Base-by-base conservation (phyloP, 2,888 invertebrate species). In the Toxonevra muliebris region DNA sequence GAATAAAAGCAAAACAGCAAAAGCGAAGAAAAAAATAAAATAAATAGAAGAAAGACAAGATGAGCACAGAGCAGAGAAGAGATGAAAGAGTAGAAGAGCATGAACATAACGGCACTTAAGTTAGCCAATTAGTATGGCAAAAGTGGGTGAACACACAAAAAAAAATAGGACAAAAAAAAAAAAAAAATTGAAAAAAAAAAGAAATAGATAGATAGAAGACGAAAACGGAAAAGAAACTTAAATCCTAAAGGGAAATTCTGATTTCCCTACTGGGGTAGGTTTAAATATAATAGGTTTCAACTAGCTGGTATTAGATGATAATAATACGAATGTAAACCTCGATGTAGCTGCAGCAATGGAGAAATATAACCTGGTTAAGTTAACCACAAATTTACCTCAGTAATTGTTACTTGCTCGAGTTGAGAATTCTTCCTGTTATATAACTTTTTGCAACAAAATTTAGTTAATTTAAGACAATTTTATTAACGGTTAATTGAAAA, bases 401-500 rank as follows among this genome's bases (percentile, higher is more conserved):
- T 30, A 30, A 30, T 30, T 4, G 30, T 30, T 4, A 30, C 3
- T 30, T 30, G 30, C 7, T 30, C n/a, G 7, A 4, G 30, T 30
- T 2, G 30, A 30, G 30, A 30, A 30, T 30, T 4, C 30, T 30
- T 30, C 3, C 30, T 30, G 30, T 30, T 30, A 30, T 48, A 48
- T 48, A 48, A n/a, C 48, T 12, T 48, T 12, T 13, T 48, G 61
- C 20, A 30, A 1, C 19, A 50, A 60, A n/a, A 30, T 30, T 30
- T 30, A 30, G 30, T 30, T 30, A 30, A 30, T 30, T 30, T 30
- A 30, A 75, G 77, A 79, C 75, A 74, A 76, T 75, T 79, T 79
- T 75, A 80, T 78, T 78, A 77, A 71, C 71, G 70, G 69, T 74
- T 80, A 80, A 79, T 79, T 80, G 80, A 77, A 79, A 79, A 80